Percentiles rank a stretch among this genome's conserved stretches.
phyloP scores from a whole-genome alignment of 2,888 invertebrate species.

The Hypomecis punctinalis region DNA sequence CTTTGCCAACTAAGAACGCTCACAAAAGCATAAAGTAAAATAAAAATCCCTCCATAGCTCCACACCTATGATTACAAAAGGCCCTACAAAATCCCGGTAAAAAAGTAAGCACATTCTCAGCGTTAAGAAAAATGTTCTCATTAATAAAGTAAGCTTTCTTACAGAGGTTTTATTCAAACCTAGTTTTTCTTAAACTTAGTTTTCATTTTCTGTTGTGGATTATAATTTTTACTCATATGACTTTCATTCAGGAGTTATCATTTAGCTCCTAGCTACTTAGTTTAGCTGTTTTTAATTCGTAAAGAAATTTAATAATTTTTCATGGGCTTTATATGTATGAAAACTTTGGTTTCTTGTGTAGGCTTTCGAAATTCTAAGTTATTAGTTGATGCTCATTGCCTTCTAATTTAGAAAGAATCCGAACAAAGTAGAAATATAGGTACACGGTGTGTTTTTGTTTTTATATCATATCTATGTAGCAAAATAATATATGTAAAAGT shows the following conservation, averaged over 20 bases:
- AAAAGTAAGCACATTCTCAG: constrained; percentile 10
- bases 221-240: neutral
- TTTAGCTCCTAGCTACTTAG: too few species aligned
- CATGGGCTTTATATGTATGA: too few species aligned
- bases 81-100: constrained; percentile 6
- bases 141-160: constrained; percentile 20
- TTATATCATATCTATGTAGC: neutral
- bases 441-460: too few species aligned
- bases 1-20: neutral
- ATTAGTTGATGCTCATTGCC: too few species aligned
- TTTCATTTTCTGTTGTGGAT: neutral
- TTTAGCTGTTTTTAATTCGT: too few species aligned
- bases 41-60: constrained; percentile 1
- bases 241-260: too few species aligned
- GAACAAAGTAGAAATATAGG: too few species aligned
- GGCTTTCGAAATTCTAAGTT: too few species aligned
- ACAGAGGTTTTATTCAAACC: constrained; percentile 6
- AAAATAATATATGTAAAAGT: too few species aligned
- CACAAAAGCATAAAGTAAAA: constrained; percentile 11
- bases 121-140: constrained; percentile 16
- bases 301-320: too few species aligned
- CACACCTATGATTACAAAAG: constrained; percentile 16
- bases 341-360: too few species aligned
- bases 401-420: too few species aligned
- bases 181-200: neutral